Conservation (phyloP, 2,888 invertebrate species). For the Dorcus parallelipipedus region DNA sequence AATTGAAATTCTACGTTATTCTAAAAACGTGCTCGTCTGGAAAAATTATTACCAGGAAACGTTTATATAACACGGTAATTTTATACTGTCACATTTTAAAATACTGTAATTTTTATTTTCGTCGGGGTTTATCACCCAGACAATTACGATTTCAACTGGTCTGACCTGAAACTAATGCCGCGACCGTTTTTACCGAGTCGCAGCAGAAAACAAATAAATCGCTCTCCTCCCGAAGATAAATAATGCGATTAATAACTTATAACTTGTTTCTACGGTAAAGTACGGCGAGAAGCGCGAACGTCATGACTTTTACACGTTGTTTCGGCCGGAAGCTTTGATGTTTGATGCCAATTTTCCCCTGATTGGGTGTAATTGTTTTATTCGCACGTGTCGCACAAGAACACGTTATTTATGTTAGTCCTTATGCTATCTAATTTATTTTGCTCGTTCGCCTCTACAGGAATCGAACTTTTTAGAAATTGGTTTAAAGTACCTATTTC, state of each 20-base stretch:
- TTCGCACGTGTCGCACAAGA: conserved; percentile 17
- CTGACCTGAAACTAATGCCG: too few species aligned
- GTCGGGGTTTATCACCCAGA: too few species aligned
- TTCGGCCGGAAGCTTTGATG: conserved; percentile 12
- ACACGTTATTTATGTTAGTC: not conserved
- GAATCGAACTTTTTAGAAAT: not conserved
- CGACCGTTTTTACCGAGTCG: too few species aligned
- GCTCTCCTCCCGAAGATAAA: not conserved
- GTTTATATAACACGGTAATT: too few species aligned
- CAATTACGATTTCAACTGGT: too few species aligned
- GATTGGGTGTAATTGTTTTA: conserved; percentile 26
- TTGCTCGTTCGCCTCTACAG: not conserved
- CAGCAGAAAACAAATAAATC: not conserved
- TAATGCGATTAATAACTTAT: conserved; percentile 3
- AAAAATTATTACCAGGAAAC: too few species aligned
- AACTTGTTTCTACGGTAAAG: not conserved
- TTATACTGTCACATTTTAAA: too few species aligned
- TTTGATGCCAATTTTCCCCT: conserved; percentile 24
- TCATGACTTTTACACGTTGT: conserved; percentile 12
- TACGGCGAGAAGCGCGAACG: not conserved
- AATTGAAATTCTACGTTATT: too few species aligned
- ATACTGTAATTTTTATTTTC: too few species aligned
- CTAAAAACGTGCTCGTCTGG: too few species aligned
- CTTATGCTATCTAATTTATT: not conserved
- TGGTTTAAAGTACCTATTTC: not conserved